phyloP scores from a whole-genome alignment of 2,113 vertebrate species.

The Melanerpes formicivorus region DNA sequence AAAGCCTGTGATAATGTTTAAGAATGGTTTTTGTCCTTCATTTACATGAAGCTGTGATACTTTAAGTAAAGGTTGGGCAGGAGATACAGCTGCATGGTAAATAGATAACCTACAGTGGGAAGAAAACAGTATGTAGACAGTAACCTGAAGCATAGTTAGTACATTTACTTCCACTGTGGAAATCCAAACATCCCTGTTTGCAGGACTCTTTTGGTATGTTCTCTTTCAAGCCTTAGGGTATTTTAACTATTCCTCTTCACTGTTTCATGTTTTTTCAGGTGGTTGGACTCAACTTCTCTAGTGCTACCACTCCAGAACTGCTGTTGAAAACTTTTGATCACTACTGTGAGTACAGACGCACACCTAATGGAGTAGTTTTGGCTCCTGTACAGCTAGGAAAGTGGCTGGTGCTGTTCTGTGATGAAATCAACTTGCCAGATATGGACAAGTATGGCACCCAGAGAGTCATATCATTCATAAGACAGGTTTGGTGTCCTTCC shows the following conservation, averaged over 20 bases:
- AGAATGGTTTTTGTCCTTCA: neutral
- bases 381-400: conserved; percentile 97
- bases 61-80: neutral
- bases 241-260: neutral
- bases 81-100: neutral
- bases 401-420: conserved; percentile 98
- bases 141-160: neutral
- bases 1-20: neutral
- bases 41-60: neutral
- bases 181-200: neutral
- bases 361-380: conserved; percentile 93
- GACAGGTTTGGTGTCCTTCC: conserved; percentile 82
- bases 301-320: conserved; percentile 95
- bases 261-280: conserved; percentile 76
- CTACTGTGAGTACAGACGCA: conserved; percentile 97
- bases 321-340: conserved; percentile 99
- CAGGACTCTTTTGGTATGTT: neutral
- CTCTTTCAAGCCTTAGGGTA: neutral
- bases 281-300: conserved; percentile 98
- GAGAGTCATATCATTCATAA: conserved; percentile 97
- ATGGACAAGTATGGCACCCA: conserved; percentile 99
- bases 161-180: neutral
- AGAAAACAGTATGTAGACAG: neutral
- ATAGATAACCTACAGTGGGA: neutral
- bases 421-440: conserved; percentile 97